Base-by-base conservation (phyloP, 2,113 vertebrate genomes). In the Pollachius pollachius region DNA sequence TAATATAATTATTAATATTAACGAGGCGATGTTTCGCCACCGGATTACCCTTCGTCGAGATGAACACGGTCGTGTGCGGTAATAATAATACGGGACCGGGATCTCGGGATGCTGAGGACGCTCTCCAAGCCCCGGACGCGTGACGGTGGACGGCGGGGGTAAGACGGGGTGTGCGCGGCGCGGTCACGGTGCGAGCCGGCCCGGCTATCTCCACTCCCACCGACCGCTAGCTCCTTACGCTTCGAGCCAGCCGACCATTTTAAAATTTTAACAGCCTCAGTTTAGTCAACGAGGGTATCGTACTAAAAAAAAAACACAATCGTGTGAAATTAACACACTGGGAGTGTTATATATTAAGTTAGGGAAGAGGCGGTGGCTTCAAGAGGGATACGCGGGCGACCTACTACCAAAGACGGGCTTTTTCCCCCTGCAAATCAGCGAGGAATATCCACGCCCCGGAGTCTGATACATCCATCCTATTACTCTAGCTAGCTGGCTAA, bases 371-470 rank as follows among this genome's bases (percentile, higher is more conserved):
- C 19, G 54, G 34, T 69, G 58, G 66, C 80, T 65, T 58, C 48
- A 66, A 66, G 6, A 57, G 71, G 60, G 19, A 69, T 13, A 62
- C 37, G 58, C 68, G 17, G 68, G 77, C 30, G 56, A 77, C 62
- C 67, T 54, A 68, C 67, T 62, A 77, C 77, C 78, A 59, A 72
- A 76, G 77, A 70, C 69, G 60, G 69, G 65, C 67, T 77, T 80
- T 86, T 74, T 73, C 82, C 6, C 6, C 30, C 64, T 76, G 81
- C 81, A 57, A 70, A 68, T 76, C 64, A 87, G 81, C 75, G 80
- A 79, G 83, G 81, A 69, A 75, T 79, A 67, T 87, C 82, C 82
- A 77, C 85, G 77, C 85, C 87, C 82, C 25, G 81, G 82, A 81
- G 59, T 87, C 75, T 68, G 80, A 15, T 79, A 71, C 54, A 61